Evolutionary conservation across 1,140 invertebrate species (phyloP).

Genomic region (Eubasilissa regina): DNA sequence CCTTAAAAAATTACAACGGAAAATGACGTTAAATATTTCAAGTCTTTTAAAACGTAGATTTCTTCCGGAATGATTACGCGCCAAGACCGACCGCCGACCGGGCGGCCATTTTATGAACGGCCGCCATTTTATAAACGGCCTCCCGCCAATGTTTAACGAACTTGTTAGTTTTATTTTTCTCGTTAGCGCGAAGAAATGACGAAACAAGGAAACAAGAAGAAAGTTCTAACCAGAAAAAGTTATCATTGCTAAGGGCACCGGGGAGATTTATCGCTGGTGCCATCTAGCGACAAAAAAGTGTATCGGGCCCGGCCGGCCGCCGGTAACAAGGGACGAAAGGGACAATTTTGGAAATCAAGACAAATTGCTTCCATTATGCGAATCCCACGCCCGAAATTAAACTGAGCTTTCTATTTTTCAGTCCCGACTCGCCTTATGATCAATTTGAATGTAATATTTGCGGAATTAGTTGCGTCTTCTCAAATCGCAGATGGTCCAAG

Average conservation of each 20-base stretch:
- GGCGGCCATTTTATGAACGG: too few species aligned
- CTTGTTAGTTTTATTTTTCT: constrained; percentile 6
- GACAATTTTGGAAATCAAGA: constrained; percentile 34
- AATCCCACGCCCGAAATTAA: constrained; percentile 9
- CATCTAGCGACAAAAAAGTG: constrained; percentile 37
- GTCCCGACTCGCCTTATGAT: not conserved
- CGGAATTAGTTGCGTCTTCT: not conserved
- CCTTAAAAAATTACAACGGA: too few species aligned
- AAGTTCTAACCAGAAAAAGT: constrained; percentile 27
- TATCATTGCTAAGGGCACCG: constrained; percentile 26
- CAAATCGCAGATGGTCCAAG: too few species aligned
- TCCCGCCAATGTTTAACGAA: too few species aligned
- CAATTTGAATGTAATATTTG: not conserved
- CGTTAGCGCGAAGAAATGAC: not conserved
- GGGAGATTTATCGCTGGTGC: constrained; percentile 30
- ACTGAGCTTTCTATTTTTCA: constrained; percentile 10
- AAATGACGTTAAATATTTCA: too few species aligned
- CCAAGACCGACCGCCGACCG: too few species aligned
- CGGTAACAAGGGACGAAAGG: not conserved
- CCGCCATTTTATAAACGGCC: too few species aligned
- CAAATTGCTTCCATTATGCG: constrained; percentile 25
- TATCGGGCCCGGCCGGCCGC: not conserved
- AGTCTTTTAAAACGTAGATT: too few species aligned
- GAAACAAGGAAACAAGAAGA: constrained; percentile 23
- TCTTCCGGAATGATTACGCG: too few species aligned